Base-by-base conservation (phyloP, 2,113 vertebrate species). In the Pycnonotus jocosus region DNA sequence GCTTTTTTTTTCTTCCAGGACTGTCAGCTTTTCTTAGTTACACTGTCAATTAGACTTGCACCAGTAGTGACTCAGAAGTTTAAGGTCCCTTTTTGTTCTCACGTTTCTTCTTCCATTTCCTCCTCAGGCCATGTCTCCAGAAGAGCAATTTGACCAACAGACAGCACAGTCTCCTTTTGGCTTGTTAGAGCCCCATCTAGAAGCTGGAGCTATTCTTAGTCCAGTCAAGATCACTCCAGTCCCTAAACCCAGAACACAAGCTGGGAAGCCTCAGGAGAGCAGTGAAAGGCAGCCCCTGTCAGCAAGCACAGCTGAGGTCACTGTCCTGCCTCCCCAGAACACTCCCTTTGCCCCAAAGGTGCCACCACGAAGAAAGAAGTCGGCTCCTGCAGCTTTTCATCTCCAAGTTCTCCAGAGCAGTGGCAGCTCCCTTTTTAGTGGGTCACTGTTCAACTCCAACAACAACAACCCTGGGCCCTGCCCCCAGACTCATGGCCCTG, bases 361-460 rank as follows among this genome's bases (percentile, higher is more conserved):
- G 37, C 98, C 98, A 20, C 98, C 98, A 1, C 95, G 98, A 86
- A 98, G 98, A 64, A 98, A 98, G 94, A 98, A 98, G 79, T 98
- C 98, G 0, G 98, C 98, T 7, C 98, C 98, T 2, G 97, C 98
- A 5, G 97, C 97, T 88, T 97, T 98, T 74, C 97, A 98, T 48
- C 93, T 98, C 33, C 98, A 98, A 78, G 96, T 94, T n/a, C 95
- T 98, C 57, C 97, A 98, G 92, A 92, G 68, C 88, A 96, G 92
- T 3, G 66, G 79, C 54, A 88, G 70, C 65, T 69, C 90, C 3
- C 76, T 97, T 58, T 88, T 97, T 12, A 84, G 88, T 28, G 92
- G 20, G 28, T 69, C 96, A 37, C 17, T 74, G 16, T 47, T 91
- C 51, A 68, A 93, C 66, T 60, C 47, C 58, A 89, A 73, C 76